phyloP scores from a whole-genome alignment of 2,797 vertebrate species.

The Galago senegalensis region DNA sequence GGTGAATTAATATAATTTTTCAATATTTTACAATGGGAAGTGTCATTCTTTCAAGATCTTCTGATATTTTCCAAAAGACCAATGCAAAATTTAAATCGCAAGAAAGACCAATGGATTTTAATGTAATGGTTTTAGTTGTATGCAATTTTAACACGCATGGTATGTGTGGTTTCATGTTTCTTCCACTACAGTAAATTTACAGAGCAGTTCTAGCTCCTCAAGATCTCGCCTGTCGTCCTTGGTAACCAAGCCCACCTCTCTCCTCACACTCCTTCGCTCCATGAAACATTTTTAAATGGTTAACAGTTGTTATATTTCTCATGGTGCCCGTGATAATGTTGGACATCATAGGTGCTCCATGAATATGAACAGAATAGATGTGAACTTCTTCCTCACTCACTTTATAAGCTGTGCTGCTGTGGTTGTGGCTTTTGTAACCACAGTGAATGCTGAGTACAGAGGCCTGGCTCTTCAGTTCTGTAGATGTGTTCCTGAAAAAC shows the following conservation, averaged over 20 bases:
- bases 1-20: background rate
- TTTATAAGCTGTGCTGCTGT: background rate
- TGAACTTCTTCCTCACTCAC: background rate
- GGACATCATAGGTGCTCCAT: background rate
- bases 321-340: too few species aligned
- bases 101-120: background rate
- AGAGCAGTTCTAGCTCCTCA: background rate
- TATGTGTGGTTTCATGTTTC: background rate
- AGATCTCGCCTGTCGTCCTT: background rate
- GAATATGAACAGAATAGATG: background rate
- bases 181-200: background rate
- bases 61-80: constrained; percentile 17
- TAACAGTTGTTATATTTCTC: background rate
- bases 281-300: background rate
- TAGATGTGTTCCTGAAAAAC: background rate
- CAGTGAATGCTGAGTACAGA: background rate
- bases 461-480: rapidly evolving
- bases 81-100: background rate
- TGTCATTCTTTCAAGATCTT: constrained; percentile 18
- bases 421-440: background rate
- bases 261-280: background rate
- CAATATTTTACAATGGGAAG: background rate
- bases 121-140: background rate
- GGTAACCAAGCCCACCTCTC: background rate
- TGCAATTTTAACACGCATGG: background rate